Base-by-base conservation (phyloP, 2,797 vertebrate genomes). In the Zenarchopterus dispar region DNA sequence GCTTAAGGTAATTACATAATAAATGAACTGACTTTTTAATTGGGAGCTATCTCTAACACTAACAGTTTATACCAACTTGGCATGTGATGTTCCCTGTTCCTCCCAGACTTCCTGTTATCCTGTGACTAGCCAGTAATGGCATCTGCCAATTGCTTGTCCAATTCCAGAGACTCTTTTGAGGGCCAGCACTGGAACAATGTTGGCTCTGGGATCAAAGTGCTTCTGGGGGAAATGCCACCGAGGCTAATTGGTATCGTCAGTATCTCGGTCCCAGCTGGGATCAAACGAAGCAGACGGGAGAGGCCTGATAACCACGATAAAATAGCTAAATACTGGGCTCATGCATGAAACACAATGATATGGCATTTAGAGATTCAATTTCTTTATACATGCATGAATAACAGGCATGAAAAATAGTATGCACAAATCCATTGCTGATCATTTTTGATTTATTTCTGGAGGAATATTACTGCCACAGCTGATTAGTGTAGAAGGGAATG, bases 231-330 rank as follows among this genome's bases (percentile, higher is more conserved):
- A 75, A 67, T 26, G 78, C 78, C 80, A 78, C 81, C 48, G 18
- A 57, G 63, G 67, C 82, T 88, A 84, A 87, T 83, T 80, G 76
- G 80, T 84, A 74, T 77, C 61, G 73, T 82, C 84, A 79, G 79
- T 45, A 79, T 79, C 69, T 62, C 6, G 54, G 73, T 80, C 80
- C 74, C 81, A 86, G 82, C 86, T 86, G 85, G 75, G 80, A 81
- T 82, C 70, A 77, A 70, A 78, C 4, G 13, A 62, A 57, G 48
- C 60, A 68, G 67, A 39, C 36, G 49, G 56, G 56, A 67, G 67
- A 56, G 50, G 50, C 36, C 24, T 24, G 77, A 85, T 82, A 74
- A 73, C 70, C 41, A 5, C 52, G 76, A 76, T 79, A 64, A 69
- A 84, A 74, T 45, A 47, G 67, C 75, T 50, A 62, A 78, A 69